Base-by-base conservation (phyloP, 2,797 vertebrate genomes). In the Mareca strepera region DNA sequence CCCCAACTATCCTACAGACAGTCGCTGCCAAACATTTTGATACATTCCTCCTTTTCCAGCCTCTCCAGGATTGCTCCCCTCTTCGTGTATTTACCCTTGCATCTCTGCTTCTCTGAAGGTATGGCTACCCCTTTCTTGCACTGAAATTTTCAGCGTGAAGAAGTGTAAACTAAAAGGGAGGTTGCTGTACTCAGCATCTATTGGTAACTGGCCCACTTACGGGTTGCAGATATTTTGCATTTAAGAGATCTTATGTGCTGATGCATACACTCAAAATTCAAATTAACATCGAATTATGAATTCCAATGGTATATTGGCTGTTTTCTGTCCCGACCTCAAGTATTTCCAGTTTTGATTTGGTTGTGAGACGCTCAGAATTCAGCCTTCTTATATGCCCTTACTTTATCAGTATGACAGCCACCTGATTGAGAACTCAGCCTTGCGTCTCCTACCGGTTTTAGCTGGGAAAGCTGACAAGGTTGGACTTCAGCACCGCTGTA, bases 201-300 rank as follows among this genome's bases (percentile, higher is more conserved):
- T 8, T 39, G 64, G n/a, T 70, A 52, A 59, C 12, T 9, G 44
- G 43, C n/a, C n/a, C n/a, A n/a, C 2, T 3, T 3, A 2, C 0
- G 7, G 39, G 29, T 31, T 26, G 28, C n/a, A n/a, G n/a, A n/a
- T n/a, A n/a, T 59, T 25, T 28, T 33, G 58, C 70, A 39, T 20
- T 17, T 9, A 23, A 15, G 56, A 69, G 56, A 69, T 28, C 18
- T 43, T 37, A 17, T 15, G 43, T 58, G 43, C 41, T 78, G 66
- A 37, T 52, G 70, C 28, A 16, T 64, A 39, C 21, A 3, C 28
- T 59, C 44, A 70, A 25, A 76, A 58, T 43, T 43, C 21, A 41
- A 58, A 23, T 33, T 31, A 60, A 44, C 35, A 29, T 3, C 29
- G 77, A 17, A 21, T 35, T 46, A 53, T 59, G 59, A 64, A 59